These are phyloP conservation scores for Prostheceraeus crozeri DNA, from an alignment of 2,888 invertebrate genomes.

Conservation along the genomic window DNA sequence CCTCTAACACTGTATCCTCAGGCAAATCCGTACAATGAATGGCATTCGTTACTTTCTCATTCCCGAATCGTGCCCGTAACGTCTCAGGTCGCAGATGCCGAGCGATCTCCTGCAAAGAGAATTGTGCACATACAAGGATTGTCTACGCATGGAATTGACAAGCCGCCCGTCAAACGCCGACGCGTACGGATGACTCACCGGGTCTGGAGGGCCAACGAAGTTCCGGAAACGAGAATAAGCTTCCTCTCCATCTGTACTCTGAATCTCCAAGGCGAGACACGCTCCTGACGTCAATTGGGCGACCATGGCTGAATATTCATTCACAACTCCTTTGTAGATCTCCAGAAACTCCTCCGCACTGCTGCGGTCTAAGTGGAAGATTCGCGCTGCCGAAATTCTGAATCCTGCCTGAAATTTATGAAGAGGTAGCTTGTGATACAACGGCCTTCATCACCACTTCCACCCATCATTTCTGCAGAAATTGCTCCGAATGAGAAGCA, in stretches of 20 bases:
- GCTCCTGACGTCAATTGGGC: constrained; percentile 74
- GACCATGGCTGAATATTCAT: constrained; percentile 63
- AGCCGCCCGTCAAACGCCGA: no score
- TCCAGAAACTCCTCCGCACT: constrained; percentile 85
- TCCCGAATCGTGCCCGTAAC: constrained; percentile 74
- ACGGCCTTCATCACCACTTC: no score
- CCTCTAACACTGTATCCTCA: constrained; percentile 75
- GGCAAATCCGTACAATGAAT: constrained; percentile 85
- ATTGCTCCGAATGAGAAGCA: no score
- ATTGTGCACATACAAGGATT: no score
- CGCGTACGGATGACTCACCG: constrained; percentile 63
- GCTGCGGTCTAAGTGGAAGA: constrained; percentile 67
- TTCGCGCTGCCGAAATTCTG: constrained; percentile 68
- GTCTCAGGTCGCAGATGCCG: constrained; percentile 73
- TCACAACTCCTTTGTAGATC: constrained; percentile 72
- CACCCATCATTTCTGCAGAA: no score
- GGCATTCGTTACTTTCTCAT: constrained; percentile 73
- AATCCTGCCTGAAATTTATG: no score
- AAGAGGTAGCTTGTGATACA: no score
- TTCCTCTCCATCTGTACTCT: constrained; percentile 39
- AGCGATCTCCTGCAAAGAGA: constrained; percentile 71
- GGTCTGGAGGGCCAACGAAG: constrained; percentile 78
- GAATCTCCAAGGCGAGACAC: constrained; percentile 75
- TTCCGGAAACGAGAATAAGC: constrained; percentile 64
- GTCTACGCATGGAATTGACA: no score